Conservation (phyloP, 2,797 vertebrate species). For the Aplochiton taeniatus region DNA sequence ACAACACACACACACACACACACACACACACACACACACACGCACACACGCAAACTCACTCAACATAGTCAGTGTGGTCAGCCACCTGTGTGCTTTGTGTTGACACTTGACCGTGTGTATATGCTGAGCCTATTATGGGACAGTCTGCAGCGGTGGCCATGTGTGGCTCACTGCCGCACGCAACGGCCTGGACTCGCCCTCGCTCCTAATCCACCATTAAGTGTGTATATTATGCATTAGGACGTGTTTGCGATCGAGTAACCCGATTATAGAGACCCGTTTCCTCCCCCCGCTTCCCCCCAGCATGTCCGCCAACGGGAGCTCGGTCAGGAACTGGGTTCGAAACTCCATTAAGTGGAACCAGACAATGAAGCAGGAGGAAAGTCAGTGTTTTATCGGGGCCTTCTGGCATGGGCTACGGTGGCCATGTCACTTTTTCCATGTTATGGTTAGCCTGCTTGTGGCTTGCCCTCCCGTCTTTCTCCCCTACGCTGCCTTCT, state of each 20-base stretch:
- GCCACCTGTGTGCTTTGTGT: not conserved
- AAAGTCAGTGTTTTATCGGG: slow-evolving; percentile 61
- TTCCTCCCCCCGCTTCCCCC: slow-evolving; percentile 16
- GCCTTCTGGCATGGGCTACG: slow-evolving; percentile 52
- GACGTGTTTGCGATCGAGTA: slow-evolving; percentile 48
- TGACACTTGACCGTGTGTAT: too few species aligned
- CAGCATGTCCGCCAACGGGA: slow-evolving; percentile 29
- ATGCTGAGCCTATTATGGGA: not conserved
- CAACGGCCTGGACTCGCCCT: slow-evolving; percentile 31
- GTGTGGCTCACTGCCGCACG: too few species aligned
- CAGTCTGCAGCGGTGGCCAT: slow-evolving; percentile 27
- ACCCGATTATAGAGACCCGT: slow-evolving; percentile 25
- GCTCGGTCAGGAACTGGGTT: slow-evolving; percentile 26
- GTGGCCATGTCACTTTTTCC: slow-evolving; percentile 71
- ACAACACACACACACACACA: slow-evolving; percentile 31
- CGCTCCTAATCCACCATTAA: slow-evolving; percentile 5
- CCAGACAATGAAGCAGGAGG: slow-evolving; percentile 32
- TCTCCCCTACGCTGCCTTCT: not conserved
- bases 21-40: slow-evolving; percentile 16
- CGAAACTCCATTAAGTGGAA: slow-evolving; percentile 45
- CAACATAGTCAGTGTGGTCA: slow-evolving; percentile 16
- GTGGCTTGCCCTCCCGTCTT: slow-evolving; percentile 42
- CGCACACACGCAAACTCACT: slow-evolving; percentile 7
- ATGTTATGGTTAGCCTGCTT: slow-evolving; percentile 65
- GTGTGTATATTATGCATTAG: slow-evolving; percentile 41